A percentile compares a stretch with the other conserved stretches of the same genome.
phyloP scores from a whole-genome alignment of 2,888 invertebrate species.

The Ommatoiulus sabulosus region DNA sequence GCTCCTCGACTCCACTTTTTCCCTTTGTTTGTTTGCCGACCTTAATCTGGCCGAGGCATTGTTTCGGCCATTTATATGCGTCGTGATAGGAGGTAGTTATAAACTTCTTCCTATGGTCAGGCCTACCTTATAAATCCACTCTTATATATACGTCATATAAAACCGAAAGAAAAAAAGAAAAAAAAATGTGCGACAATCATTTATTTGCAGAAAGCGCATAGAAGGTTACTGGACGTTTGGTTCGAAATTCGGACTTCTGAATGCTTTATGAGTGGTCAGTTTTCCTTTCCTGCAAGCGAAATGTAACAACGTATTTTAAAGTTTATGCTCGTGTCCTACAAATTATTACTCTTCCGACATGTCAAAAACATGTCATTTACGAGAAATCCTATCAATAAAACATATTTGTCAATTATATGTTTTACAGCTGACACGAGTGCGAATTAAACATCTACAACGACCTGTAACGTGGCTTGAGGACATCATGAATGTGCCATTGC shows the following conservation, averaged over 20 bases:
- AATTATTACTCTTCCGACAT: no score
- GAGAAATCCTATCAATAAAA: no score
- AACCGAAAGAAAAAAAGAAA: not conserved
- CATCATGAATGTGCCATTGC: no score
- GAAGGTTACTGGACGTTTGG: not conserved
- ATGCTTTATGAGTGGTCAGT: no score
- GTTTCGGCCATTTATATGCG: constrained; percentile 40
- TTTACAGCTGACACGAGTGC: no score
- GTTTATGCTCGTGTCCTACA: no score
- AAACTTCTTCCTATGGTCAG: not conserved
- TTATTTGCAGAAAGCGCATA: constrained; percentile 1
- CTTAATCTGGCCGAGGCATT: constrained; percentile 40
- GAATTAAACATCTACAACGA: no score
- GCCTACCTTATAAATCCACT: constrained; percentile 17
- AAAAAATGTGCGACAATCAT: not conserved
- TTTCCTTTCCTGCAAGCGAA: no score
- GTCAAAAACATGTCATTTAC: no score
- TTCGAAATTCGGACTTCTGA: not conserved
- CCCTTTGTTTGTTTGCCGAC: constrained; percentile 31
- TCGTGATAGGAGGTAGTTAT: constrained; percentile 43
- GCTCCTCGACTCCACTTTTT: constrained; percentile 15
- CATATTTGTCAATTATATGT: no score
- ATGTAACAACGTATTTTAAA: no score
- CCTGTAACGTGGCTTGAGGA: no score
- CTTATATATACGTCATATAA: not conserved